Base-by-base conservation (phyloP, 2,797 vertebrate species). In the Peromyscus eremicus region DNA sequence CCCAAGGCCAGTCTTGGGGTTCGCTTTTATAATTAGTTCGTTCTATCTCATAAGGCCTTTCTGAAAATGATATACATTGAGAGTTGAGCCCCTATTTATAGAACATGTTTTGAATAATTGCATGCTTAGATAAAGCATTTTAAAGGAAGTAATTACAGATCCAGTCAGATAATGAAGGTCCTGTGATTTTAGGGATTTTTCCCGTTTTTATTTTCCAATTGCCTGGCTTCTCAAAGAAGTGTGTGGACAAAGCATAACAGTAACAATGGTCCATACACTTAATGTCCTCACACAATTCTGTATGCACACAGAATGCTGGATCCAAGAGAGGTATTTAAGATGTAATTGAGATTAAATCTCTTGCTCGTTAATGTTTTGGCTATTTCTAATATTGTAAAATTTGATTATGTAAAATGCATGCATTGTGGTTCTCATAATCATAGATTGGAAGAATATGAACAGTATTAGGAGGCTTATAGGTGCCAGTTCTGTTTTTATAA, bases 401-500 rank as follows among this genome's bases (percentile, higher is more conserved):
- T 14, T 90, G 90, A 92, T 43, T 82, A 25, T 83, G n/a, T 68
- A 55, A 91, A 17, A 17, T 68, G 62, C 92, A 75, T 90, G 82
- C 73, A 32, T 75, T 34, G 4, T 71, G 5, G 6, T 81, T 57
- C 2, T 85, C 32, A 55, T 79, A 76, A 88, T 34, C 40, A 89
- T 90, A 0, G 0, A 71, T 1, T 92, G 68, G 73, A 91, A 97
- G 57, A 40, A 97, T 96, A 98, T 14, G 52, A 52, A 52, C 70
- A 82, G 14, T 83, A 37, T 46, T 46, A 32, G 46, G 82, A 92
- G 68, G 46, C 68, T n/a, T 82, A 14, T 40, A 90, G 57, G 91
- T 25, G 0, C 82, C 92, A 62, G 96, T 81, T 97, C 94, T 96
- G 52, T 86, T 97, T 92, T 87, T 96, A 84, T n/a, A 82, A 57